These are phyloP conservation scores for Rhinoraja longicauda DNA, from an alignment of 2,797 vertebrate species.

Conservation along the genomic window DNA sequence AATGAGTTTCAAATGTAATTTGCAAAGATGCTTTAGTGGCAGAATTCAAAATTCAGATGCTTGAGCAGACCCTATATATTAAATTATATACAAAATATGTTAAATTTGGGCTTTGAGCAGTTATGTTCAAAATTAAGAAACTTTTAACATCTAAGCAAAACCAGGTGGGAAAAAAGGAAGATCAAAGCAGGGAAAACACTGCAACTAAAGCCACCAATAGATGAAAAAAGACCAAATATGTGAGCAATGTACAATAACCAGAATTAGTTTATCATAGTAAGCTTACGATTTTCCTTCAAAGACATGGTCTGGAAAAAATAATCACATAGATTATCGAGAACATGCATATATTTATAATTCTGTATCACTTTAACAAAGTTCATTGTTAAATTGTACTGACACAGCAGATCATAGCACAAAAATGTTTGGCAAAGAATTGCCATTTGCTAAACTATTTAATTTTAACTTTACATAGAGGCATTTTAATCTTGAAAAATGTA, in stretches of 20 bases:
- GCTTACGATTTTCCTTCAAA: not conserved
- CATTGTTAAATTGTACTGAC: not conserved
- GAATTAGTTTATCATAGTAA: not conserved
- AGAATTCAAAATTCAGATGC: not conserved
- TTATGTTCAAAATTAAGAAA: not conserved
- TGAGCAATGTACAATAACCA: not conserved
- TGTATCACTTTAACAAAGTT: not conserved
- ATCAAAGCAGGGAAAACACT: not conserved
- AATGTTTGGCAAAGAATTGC: not conserved
- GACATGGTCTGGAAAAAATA: not conserved
- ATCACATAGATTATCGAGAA: not conserved
- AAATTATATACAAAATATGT: too few relatives aligned
- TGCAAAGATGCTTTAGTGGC: not conserved
- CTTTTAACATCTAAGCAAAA: not conserved
- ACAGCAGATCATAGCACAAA: not conserved
- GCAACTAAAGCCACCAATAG: not conserved
- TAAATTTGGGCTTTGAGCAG: not conserved
- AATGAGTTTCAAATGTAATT: not conserved
- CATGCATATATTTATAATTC: not conserved
- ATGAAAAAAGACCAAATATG: not conserved
- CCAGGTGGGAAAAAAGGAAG: not conserved
- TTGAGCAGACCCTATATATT: not conserved
- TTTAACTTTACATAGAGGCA: not conserved
- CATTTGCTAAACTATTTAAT: not conserved
- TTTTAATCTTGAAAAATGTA: not conserved